Evolutionary conservation across 2,113 vertebrate species (phyloP), one percentile per base, ranked within the genome.

Genomic region (Clarias batrachus): DNA sequence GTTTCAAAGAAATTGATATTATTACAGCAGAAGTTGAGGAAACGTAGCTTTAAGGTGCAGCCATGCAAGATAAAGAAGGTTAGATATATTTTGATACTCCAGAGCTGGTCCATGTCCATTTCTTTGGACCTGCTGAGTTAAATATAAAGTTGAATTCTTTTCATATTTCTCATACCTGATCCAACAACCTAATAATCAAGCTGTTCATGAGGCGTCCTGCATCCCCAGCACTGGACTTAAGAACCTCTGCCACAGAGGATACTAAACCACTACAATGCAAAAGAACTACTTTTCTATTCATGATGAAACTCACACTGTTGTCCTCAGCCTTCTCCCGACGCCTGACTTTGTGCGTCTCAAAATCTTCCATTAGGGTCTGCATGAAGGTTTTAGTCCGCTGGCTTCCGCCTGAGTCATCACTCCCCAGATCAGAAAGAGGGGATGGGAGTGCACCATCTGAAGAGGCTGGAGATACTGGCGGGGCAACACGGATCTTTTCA

Each of bases 361-460:
- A 99, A 93, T 99, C 98, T 89, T 99, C 98, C 97, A 99, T 96
- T 57, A 99, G 96, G 0, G 98, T 99, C 95, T 99, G 96, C 98
- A 99, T 98, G 94, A 97, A 95, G 93, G 98, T 99, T 94, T 98
- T 99, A 91, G 97, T 95, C 54, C 97, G 91, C 87, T 95, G 95
- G 85, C 94, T 92, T 88, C 96, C 97, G 3, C 93, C 94, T 11
- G 97, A 95, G 92, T 99, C 97, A 89, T 98, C 97, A 0, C 95
- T 91, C 19, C 94, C 91, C 7, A 91, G 88, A 84, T 99, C 97
- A 33, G 96, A 93, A 84, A 94, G 94, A 0, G 89, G 92, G 54
- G 93, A 91, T 17, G 91, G 89, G 66, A 94, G 84, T 3, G 96
- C 94, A n/a, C 95, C 95, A 89, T 99, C 97, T 5, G 96, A 91